Conservation (phyloP, 2,113 vertebrate genomes). For the Syngnathus scovelli region DNA sequence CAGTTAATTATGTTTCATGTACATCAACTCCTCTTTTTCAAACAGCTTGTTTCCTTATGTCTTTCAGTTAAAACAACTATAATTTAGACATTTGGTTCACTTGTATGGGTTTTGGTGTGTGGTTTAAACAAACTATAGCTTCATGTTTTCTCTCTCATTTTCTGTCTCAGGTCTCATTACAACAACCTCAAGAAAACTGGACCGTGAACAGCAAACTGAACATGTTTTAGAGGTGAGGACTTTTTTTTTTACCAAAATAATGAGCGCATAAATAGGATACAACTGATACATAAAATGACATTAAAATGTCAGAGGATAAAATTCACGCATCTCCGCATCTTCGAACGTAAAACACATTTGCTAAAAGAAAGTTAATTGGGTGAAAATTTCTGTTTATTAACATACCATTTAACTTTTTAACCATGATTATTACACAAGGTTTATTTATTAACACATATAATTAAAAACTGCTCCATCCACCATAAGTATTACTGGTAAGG, state of each 20-base stretch:
- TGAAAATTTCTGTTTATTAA: too few species aligned
- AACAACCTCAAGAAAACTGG: slow-evolving; percentile 89
- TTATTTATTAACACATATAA: too few species aligned
- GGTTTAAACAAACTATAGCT: background rate
- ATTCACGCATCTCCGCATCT: too few species aligned
- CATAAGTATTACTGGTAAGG: background rate
- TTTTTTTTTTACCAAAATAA: background rate
- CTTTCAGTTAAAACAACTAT: background rate
- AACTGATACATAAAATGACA: background rate
- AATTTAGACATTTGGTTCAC: slow-evolving; percentile 12
- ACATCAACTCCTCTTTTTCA: background rate
- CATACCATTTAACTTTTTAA: too few species aligned
- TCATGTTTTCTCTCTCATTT: slow-evolving; percentile 17
- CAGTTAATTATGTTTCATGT: background rate
- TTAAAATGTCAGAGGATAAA: too few species aligned
- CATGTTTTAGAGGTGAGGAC: slow-evolving; percentile 87
- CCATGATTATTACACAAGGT: too few species aligned
- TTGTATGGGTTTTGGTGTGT: background rate
- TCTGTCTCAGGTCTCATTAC: slow-evolving; percentile 83
- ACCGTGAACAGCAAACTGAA: slow-evolving; percentile 92
- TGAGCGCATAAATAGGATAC: background rate
- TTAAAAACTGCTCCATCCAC: background rate
- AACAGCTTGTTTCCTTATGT: background rate
- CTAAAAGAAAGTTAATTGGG: too few species aligned
- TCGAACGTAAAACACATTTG: too few species aligned